These are phyloP conservation scores for Maconellicoccus hirsutus DNA, from an alignment of 1,140 invertebrate species.

Conservation along the genomic window DNA sequence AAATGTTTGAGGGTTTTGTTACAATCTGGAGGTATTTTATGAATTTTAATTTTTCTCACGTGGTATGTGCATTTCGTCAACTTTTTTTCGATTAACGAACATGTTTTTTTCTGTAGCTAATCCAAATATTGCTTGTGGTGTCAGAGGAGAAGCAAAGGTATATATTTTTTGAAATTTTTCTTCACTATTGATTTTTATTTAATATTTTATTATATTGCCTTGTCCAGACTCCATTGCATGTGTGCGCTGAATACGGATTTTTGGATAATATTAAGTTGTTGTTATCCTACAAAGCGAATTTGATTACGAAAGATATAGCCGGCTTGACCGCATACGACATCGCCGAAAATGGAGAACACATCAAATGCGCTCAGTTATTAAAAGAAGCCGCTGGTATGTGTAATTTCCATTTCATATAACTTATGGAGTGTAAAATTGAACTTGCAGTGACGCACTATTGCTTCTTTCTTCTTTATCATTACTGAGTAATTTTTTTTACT, in stretches of 20 bases:
- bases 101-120: constrained; percentile 40
- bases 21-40: constrained; percentile 47
- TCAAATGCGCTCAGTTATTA: constrained; percentile 50
- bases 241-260: constrained; percentile 69
- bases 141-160: constrained; percentile 47
- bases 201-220: constrained; percentile 31
- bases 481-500: not conserved
- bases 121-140: constrained; percentile 54
- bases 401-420: not conserved
- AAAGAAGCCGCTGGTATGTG: constrained; percentile 53
- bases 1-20: constrained; percentile 61
- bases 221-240: constrained; percentile 61
- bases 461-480: not conserved
- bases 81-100: constrained; percentile 4
- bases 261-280: constrained; percentile 54
- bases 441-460: not conserved
- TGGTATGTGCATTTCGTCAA: too few species aligned
- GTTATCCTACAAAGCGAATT: constrained; percentile 52
- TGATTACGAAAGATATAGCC: constrained; percentile 48
- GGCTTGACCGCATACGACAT: constrained; percentile 60
- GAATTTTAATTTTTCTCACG: constrained; percentile 23
- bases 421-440: not conserved
- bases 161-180: constrained; percentile 26
- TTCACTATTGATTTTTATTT: constrained; percentile 11
- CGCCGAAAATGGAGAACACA: constrained; percentile 59